Evolutionary conservation across 2,888 invertebrate species (phyloP), one percentile per base, ranked within the genome.

Genomic region (Neoscelio sp.): DNA sequence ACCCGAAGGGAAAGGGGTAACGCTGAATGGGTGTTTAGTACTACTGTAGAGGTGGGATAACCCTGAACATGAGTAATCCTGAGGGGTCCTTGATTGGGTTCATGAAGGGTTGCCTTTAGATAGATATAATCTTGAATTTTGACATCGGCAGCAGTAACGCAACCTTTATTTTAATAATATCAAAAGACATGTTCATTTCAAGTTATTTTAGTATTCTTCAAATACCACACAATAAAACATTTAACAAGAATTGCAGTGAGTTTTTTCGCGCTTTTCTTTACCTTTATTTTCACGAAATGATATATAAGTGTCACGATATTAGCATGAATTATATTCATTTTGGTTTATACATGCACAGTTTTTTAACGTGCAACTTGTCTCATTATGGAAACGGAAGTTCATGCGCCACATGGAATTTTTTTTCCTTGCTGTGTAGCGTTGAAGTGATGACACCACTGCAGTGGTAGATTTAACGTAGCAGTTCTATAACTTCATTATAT

Each of bases 401-500:
- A 6, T 52, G 15, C 17, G 26, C 15, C 4, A 18, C 42, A n/a
- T 2, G 35, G 20, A 54, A 54, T 52, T 18, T 60, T 70, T 70
- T 50, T 8, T 26, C 42, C 44, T 10, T 30, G 12, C 10, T 20
- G 40, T 40, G 23, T 38, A 56, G 56, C 33, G 13, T 15, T 2
- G 50, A 23, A 62, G 62, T 20, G 33, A 44, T 12, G 74, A 33
- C 12, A 52, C 58, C 7, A 38, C 15, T 33, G 68, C 40, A 15
- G 54, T 58, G 71, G 80, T 80, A 68, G 78, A 84, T 83, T 83
- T 81, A 81, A 80, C 52, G 73, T 67, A 54, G 75, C 64, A 75
- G 75, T 81, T 81, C 68, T 78, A 76, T 78, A 70, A 78, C 75
- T 80, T 78, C 71, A 78, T 83, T 82, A 79, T 68, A 80, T 76